These are phyloP conservation scores for Papilio polyxenes DNA, from an alignment of 1,140 invertebrate genomes.

Conservation along the genomic window DNA sequence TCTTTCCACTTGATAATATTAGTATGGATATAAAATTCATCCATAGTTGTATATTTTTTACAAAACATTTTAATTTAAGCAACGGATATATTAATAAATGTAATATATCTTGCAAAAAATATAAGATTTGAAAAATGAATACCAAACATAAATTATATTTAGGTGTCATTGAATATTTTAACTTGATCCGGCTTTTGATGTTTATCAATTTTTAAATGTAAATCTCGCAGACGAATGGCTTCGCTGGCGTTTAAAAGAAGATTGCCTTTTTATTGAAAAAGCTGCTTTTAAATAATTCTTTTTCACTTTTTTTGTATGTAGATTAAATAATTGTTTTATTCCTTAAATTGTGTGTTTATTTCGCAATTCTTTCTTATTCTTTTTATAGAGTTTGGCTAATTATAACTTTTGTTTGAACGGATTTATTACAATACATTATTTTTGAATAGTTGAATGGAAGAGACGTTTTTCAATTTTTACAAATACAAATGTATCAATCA, in stretches of 20 bases:
- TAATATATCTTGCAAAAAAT: not conserved
- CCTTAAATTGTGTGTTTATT: not conserved
- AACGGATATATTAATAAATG: not conserved
- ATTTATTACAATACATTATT: not conserved
- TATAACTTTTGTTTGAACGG: not conserved
- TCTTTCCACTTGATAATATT: too few species aligned
- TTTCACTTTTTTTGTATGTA: not conserved
- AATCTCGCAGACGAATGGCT: conserved; percentile 28
- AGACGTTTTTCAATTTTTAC: not conserved
- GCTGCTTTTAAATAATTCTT: not conserved
- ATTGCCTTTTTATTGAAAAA: conserved; percentile 8
- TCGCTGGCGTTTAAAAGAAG: not conserved
- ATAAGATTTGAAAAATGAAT: not conserved
- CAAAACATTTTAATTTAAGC: too few species aligned
- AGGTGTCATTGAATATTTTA: conserved; percentile 16
- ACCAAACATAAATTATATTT: not conserved
- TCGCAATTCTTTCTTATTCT: not conserved
- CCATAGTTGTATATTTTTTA: too few species aligned
- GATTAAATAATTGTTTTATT: not conserved
- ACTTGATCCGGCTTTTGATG: conserved; percentile 36
- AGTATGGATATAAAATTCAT: too few species aligned
- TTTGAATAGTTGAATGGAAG: not conserved
- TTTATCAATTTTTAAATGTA: conserved; percentile 43
- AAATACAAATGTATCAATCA: not conserved
- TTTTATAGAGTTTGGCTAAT: not conserved